Evolutionary conservation across 2,797 vertebrate species (phyloP).

Genomic region (Falco berigora): DNA sequence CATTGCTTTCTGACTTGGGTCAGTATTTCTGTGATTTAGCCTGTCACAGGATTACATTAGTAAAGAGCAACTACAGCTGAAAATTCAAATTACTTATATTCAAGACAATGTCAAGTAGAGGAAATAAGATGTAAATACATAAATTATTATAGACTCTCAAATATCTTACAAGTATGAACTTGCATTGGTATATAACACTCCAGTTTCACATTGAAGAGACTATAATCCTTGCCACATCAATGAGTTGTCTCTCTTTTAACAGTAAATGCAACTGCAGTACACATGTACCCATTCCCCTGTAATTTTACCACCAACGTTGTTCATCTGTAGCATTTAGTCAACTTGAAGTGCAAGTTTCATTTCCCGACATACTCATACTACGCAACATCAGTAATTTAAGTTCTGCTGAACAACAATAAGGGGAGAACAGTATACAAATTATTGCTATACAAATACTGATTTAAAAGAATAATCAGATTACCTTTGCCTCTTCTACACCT

Average conservation of each 20-base stretch:
- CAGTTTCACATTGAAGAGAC: background rate
- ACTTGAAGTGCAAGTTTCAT: background rate
- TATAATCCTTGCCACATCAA: background rate
- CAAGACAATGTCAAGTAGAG: background rate
- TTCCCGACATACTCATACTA: background rate
- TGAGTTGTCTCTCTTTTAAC: background rate
- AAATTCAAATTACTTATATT: background rate
- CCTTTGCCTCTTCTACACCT: background rate
- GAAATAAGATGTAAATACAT: background rate
- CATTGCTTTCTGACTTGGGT: fast-evolving
- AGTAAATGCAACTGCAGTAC: background rate
- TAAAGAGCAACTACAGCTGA: background rate
- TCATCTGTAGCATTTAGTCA: background rate
- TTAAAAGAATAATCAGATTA: background rate
- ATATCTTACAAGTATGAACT: background rate
- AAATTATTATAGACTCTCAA: background rate
- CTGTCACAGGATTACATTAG: background rate
- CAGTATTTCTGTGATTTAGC: background rate
- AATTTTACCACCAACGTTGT: background rate
- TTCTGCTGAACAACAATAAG: background rate
- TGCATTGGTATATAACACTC: background rate
- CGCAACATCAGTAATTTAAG: background rate
- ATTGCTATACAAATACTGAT: fast-evolving
- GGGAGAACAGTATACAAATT: background rate
- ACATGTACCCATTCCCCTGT: background rate